Conservation (phyloP, 2,797 vertebrate genomes). For the Amblyraja radiata region DNA sequence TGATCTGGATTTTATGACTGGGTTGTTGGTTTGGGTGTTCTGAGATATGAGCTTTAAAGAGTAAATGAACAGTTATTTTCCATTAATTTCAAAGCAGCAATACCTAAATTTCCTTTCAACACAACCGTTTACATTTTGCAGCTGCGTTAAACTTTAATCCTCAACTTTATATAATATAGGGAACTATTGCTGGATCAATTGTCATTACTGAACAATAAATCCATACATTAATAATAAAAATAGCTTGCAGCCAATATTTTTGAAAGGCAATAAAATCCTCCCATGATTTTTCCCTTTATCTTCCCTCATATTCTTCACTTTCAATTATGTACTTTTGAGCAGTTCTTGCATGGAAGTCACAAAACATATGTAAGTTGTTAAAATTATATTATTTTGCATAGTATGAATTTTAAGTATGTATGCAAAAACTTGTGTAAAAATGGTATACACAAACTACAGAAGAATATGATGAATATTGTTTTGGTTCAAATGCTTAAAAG, state of each 20-base stretch:
- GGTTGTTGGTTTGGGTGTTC: slow-evolving; percentile 97
- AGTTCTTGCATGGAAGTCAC: not conserved
- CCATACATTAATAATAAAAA: not conserved
- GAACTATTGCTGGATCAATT: not conserved
- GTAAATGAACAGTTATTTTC: not conserved
- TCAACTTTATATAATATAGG: not conserved
- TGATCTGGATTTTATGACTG: slow-evolving; percentile 95
- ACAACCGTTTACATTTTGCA: not conserved
- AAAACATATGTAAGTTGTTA: not conserved
- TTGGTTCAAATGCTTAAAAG: not conserved
- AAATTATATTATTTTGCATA: not conserved
- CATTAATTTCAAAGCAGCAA: not conserved
- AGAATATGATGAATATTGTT: not conserved
- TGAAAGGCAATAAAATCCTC: not conserved
- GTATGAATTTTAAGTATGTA: not conserved
- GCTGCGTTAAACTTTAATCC: not conserved
- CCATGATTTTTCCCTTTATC: not conserved
- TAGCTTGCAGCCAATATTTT: not conserved
- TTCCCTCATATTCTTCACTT: not conserved
- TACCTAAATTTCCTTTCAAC: not conserved
- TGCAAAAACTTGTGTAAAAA: not conserved
- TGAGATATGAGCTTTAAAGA: slow-evolving; percentile 82
- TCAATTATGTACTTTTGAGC: not conserved
- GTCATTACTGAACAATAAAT: not conserved
- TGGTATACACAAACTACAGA: too few species aligned